A percentile compares a stretch with the other conserved stretches of the same genome.
Conservation (phyloP, 2,797 vertebrate genomes). For the Tragelaphus oryx region DNA sequence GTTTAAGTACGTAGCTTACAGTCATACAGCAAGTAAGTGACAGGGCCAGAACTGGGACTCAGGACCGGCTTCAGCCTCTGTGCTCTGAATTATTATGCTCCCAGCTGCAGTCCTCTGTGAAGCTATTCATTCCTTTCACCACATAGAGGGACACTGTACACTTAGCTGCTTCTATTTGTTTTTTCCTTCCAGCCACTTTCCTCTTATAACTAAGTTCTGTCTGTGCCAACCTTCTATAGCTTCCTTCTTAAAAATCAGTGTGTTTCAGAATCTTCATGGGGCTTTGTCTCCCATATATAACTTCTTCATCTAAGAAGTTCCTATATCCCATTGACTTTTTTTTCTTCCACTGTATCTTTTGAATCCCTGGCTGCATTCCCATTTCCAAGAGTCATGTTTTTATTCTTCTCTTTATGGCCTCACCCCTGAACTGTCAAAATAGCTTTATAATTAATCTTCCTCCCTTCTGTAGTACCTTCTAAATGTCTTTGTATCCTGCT, state of each 20-base stretch:
- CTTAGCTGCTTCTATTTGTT: not conserved
- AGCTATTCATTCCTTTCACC: not conserved
- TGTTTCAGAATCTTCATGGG: not conserved
- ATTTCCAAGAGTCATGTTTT: not conserved
- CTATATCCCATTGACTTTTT: not conserved
- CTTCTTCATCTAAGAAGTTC: not conserved
- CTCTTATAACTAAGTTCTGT: not conserved
- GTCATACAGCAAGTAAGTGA: not conserved
- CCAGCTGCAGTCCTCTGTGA: not conserved
- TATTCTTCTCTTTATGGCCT: not conserved
- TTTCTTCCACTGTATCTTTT: not conserved
- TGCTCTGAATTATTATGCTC: not conserved
- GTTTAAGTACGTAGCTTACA: not conserved
- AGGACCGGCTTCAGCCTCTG: not conserved
- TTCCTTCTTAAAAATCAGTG: not conserved
- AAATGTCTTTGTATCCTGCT: not conserved
- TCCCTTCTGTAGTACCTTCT: not conserved
- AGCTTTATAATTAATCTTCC: not conserved
- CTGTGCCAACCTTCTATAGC: not conserved
- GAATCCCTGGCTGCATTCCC: not conserved
- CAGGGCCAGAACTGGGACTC: not conserved
- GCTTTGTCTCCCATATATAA: not conserved
- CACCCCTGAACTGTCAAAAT: not conserved
- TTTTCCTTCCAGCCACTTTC: not conserved
- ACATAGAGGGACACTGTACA: not conserved